These are phyloP conservation scores for Telmatochromis sp. DNA, from an alignment of 2,113 vertebrate genomes.

Conservation along the genomic window DNA sequence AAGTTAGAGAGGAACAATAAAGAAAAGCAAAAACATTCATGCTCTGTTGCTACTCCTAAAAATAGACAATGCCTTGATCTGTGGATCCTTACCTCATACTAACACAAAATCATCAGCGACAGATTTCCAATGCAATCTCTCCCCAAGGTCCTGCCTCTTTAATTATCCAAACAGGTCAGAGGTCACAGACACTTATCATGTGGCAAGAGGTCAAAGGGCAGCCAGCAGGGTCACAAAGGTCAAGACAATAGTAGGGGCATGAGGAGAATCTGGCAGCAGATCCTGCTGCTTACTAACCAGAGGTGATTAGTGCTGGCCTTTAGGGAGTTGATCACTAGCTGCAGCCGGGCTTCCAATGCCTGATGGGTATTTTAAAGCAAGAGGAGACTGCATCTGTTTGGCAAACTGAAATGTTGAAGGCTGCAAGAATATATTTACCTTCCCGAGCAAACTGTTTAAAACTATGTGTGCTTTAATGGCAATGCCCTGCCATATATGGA, in stretches of 20 bases:
- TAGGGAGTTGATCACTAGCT: not conserved
- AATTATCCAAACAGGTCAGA: constrained; percentile 73
- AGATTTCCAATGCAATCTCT: constrained; percentile 48
- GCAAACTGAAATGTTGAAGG: not conserved
- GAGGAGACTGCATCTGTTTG: not conserved
- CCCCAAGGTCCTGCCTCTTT: constrained; percentile 59
- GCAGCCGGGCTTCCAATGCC: not conserved
- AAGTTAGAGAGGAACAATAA: not conserved
- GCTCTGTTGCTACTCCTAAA: not conserved
- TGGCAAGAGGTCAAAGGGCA: constrained; percentile 55
- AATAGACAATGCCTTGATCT: not conserved
- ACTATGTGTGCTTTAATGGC: not conserved
- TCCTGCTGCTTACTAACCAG: constrained; percentile 35
- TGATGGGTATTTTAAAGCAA: constrained; percentile 9
- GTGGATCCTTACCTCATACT: constrained; percentile 47
- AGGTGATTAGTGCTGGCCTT: constrained; percentile 42
- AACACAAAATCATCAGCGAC: constrained; percentile 41
- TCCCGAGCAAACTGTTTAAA: not conserved
- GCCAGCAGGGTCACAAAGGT: constrained; percentile 38
- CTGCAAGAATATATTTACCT: not conserved
- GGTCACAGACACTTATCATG: constrained; percentile 69
- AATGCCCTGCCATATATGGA: not conserved
- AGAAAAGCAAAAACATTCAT: not conserved
- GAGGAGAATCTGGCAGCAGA: constrained; percentile 25
- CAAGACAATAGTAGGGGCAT: constrained; percentile 32